Base-by-base conservation (phyloP, 2,113 vertebrate genomes). In the Tragulus kanchil region DNA sequence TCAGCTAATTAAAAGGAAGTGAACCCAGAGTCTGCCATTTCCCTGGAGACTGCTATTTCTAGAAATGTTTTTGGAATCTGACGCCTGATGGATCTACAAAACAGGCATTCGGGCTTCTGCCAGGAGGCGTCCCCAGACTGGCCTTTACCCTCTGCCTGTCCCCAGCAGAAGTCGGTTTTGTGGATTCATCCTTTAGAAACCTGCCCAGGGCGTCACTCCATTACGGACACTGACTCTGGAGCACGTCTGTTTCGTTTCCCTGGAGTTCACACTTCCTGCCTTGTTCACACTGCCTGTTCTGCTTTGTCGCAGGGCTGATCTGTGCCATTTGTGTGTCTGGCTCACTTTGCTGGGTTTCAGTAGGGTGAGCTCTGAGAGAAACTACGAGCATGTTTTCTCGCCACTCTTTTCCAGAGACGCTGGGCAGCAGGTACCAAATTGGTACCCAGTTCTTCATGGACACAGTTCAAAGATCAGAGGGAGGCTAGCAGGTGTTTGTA, bases 1-100 rank as follows among this genome's bases (percentile, higher is more conserved):
- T 95, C 56, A 82, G 58, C 92, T 94, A 91, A 97, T 97, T 97
- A 94, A 94, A 93, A 95, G 91, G 67, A 89, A 85, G 86, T 8
- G 31, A 96, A 59, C 62, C 58, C 62, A 78, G 45, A 21, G 8
- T 16, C 56, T 78, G 9, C 48, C 8, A 64, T 89, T 89, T 95
- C 61, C 78, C 92, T 17, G 59, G 89, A 75, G 62, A 56, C 17
- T 62, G 3, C 31, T 61, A 19, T 81, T 95, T 93, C 83, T 77
- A 64, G 54, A 94, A 86, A 52, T n/a, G 54, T 56, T 85, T 83
- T 83, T 48, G 79, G 78, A 87, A 67, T 56, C 69, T 8, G 3
- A 21, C 88, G 82, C 79, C 94, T 94, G n/a, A 28, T 16, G 45
- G 42, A 83, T 93, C 69, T 85, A n/a, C 59, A 93, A 79, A 85